Base-by-base conservation (phyloP, 2,888 invertebrate species). In the Drosophila falleni region DNA sequence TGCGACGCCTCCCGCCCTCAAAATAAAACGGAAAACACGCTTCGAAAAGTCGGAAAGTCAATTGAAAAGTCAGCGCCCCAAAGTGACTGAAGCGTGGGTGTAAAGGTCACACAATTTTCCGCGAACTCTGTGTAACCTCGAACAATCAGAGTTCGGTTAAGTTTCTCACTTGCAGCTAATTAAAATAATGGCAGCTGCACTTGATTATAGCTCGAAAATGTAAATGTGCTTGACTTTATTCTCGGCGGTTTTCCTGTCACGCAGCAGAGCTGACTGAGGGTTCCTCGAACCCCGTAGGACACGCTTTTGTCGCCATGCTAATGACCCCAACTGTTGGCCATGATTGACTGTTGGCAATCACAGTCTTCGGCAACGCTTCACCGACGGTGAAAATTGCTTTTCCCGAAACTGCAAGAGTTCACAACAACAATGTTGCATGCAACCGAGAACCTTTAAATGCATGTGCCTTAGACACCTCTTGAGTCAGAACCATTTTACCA, bases 21-120 rank as follows among this genome's bases (percentile, higher is more conserved):
- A 46, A 29, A 37, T 6, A 41, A 13, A 9, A 10, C 5, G 15
- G 55, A 6, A 44, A 44, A 23, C n/a, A 31, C 54, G 50, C 35
- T 13, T 8, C 19, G 23, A 9, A 53, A 63, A 68, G 61, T 35
- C 16, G 46, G 49, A 72, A 71, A 75, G 56, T 67, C 79, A 83
- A 74, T 72, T 68, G 65, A 71, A 81, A 81, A 87, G 86, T 82
- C 88, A 77, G 64, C 66, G 73, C 81, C 59, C 31, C 19, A 31
- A 58, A 23, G 55, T 31, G 46, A 19, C 13, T 31, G 5, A 33
- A 19, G 53, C 41, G 59, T 42, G 19, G 16, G 51, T 47, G 19
- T 37, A 31, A 50, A 42, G 19, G 56, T 60, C 37, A 42, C 19
- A 31, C 31, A 29, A 50, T 58, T 39, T 33, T 16, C 23, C 19